phyloP scores from a whole-genome alignment of 2,888 invertebrate species.

The Cataglyphis albicans region DNA sequence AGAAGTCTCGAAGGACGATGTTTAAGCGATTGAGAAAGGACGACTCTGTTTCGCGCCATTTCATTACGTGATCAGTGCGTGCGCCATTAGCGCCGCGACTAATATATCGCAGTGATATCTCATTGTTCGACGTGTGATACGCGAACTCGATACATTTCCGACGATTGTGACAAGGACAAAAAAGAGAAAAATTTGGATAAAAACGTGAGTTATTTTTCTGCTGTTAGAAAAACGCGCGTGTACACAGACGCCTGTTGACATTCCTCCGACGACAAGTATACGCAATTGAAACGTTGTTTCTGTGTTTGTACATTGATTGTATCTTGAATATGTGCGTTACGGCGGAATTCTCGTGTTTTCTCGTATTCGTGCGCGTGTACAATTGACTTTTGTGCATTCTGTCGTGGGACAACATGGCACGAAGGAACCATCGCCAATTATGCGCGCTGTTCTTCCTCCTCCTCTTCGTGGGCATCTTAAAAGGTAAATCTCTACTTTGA shows the following conservation, averaged over 20 bases:
- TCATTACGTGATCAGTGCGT: slow-evolving; percentile 3
- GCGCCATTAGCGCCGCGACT: neutral
- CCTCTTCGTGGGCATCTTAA: slow-evolving; percentile 55
- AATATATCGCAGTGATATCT: neutral
- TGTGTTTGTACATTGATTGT: slow-evolving; percentile 7
- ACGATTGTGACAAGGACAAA: neutral
- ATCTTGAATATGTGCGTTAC: slow-evolving; percentile 58
- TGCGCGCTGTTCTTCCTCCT: slow-evolving; percentile 57
- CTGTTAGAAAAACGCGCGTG: neutral
- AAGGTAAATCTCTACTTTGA: slow-evolving; percentile 58
- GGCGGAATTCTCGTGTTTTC: slow-evolving; percentile 44
- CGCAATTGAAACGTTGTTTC: neutral
- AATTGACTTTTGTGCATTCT: slow-evolving; percentile 62
- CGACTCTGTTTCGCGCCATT: neutral
- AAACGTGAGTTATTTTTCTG: neutral
- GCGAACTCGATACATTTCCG: neutral
- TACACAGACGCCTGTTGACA: neutral
- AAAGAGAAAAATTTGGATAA: neutral
- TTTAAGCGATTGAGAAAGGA: neutral
- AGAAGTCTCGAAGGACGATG: slow-evolving; percentile 11
- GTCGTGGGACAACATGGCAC: slow-evolving; percentile 65
- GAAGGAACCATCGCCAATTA: slow-evolving; percentile 56
- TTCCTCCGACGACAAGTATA: neutral
- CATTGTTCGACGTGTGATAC: neutral
- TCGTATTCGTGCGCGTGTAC: slow-evolving; percentile 43